Evolutionary conservation across 1,140 invertebrate genomes (phyloP), one percentile per base, ranked within the genome.

Genomic region (Capitella teleta): DNA sequence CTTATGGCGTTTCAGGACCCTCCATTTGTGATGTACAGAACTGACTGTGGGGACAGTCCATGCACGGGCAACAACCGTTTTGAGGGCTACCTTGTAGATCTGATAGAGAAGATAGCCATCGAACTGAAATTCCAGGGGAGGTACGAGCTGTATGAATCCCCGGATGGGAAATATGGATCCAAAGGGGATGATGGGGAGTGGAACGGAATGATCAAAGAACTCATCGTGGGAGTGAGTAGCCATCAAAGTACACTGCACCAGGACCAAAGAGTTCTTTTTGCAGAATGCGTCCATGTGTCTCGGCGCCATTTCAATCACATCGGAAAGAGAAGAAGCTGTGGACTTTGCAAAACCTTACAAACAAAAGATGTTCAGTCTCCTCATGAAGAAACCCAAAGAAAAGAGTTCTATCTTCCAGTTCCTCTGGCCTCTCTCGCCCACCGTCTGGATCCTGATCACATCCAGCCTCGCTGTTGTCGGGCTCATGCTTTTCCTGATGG

Each of bases 121-220:
- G n/a, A n/a, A n/a, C n/a, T n/a, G n/a, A n/a, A n/a, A n/a, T n/a
- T n/a, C n/a, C n/a, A n/a, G n/a, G n/a, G n/a, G n/a, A n/a, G n/a
- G n/a, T n/a, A n/a, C n/a, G n/a, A n/a, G n/a, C n/a, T n/a, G n/a
- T n/a, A n/a, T n/a, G n/a, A n/a, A n/a, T n/a, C n/a, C n/a, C n/a
- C n/a, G n/a, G 93, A 97, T 70, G 84, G 86, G 58, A 87, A 87
- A 79, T 97, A 97, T 61, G 93, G 94, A 0, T 87, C 85, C 8
- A 83, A 56, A 52, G 51, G 64, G n/a, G n/a, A 57, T 3, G 93
- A 91, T 10, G 88, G 89, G 49, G 80, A 91, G 19, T 72, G 68
- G 68, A 62, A 62, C 42, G 72, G 72, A 32, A 64, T 72, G 61
- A 68, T 72, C 24, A 64, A 66, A 28, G 67, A 71, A 54, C 56